phyloP scores from a whole-genome alignment of 2,113 vertebrate species.

The Cinclus cinclus region DNA sequence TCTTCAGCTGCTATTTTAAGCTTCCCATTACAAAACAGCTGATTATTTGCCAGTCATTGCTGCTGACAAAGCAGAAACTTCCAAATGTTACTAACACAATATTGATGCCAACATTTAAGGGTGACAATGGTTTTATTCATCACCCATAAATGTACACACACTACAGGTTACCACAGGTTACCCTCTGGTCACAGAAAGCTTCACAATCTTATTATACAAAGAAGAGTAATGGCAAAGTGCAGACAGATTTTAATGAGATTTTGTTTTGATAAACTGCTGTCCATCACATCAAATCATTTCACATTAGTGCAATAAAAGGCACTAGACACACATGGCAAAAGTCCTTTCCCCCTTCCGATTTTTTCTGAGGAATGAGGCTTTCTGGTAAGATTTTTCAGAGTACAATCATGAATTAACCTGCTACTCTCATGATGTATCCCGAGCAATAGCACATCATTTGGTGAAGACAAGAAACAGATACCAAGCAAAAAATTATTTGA shows the following conservation, averaged over 20 bases:
- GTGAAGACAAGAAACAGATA: background rate
- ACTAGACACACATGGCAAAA: constrained; percentile 33
- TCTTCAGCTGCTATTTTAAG: constrained; percentile 58
- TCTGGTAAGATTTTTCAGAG: background rate
- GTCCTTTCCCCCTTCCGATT: background rate
- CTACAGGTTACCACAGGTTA: constrained; percentile 67
- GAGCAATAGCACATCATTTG: background rate
- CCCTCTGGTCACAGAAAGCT: constrained; percentile 47
- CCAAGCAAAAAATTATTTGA: background rate
- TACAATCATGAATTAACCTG: background rate
- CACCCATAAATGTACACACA: constrained; percentile 27
- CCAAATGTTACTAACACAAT: constrained; percentile 60
- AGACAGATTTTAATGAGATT: constrained; percentile 75
- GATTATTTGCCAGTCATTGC: constrained; percentile 55
- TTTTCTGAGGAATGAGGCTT: background rate
- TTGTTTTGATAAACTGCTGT: constrained; percentile 77
- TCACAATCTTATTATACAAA: constrained; percentile 49
- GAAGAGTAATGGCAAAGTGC: constrained; percentile 56
- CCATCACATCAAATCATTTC: constrained; percentile 70
- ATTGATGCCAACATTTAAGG: constrained; percentile 62
- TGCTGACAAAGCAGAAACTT: constrained; percentile 75
- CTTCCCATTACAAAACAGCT: constrained; percentile 54
- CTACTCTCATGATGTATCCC: background rate
- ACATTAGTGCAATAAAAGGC: constrained; percentile 54
- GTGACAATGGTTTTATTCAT: constrained; percentile 74